A percentile compares a stretch with the other conserved stretches of the same genome.
phyloP scores from a whole-genome alignment of 2,888 invertebrate genomes.

The Brachypalpus laphriformis region DNA sequence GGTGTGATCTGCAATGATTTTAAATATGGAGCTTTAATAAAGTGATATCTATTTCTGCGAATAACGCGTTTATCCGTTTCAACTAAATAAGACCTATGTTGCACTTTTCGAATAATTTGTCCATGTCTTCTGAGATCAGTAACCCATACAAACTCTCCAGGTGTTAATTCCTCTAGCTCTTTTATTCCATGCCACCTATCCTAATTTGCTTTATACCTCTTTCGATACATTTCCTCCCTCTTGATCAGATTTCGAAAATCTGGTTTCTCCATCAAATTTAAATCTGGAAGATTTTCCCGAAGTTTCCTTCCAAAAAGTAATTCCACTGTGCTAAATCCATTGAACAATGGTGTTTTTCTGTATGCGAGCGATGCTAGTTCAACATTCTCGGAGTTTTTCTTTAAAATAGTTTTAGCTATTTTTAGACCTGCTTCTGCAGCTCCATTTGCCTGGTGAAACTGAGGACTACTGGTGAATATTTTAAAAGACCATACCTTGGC shows the following conservation, averaged over 20 bases:
- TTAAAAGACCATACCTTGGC: conserved; percentile 2
- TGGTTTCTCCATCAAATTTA: neutral
- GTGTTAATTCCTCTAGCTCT: neutral
- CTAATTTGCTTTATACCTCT: neutral
- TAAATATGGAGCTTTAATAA: neutral
- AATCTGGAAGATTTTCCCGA: neutral
- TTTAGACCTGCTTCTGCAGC: conserved; percentile 16
- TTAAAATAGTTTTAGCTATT: conserved; percentile 1
- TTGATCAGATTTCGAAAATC: neutral
- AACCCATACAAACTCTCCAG: neutral
- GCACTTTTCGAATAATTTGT: neutral
- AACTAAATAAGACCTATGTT: neutral
- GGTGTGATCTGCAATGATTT: neutral
- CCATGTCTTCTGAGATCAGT: neutral
- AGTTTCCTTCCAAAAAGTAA: neutral
- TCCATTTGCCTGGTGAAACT: conserved; percentile 16
- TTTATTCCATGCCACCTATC: neutral
- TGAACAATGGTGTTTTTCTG: neutral
- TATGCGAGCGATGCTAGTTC: neutral
- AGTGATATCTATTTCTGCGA: neutral
- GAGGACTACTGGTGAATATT: conserved; percentile 1
- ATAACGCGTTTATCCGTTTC: neutral
- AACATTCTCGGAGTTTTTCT: neutral
- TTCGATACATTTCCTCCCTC: neutral
- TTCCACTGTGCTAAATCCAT: neutral